phyloP scores from a whole-genome alignment of 2,113 vertebrate genomes.

The Takifugu flavidus region DNA sequence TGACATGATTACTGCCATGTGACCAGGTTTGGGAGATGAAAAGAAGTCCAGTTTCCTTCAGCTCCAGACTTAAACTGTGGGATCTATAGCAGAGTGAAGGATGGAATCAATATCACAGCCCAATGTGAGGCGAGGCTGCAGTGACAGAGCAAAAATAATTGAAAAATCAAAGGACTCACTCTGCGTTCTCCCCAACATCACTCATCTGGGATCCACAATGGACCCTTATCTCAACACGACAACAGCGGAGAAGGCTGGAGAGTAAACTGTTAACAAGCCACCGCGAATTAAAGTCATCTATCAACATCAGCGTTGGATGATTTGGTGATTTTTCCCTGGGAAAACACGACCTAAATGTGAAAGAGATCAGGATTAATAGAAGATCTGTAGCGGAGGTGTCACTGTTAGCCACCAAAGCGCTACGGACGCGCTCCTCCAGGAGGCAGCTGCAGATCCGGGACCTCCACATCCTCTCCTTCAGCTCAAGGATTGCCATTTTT shows the following conservation, averaged over 20 bases:
- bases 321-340: not conserved
- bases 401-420: conserved; percentile 38
- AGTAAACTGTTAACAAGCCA: conserved; percentile 64
- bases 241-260: conserved; percentile 34
- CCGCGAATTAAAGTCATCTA: conserved; percentile 45
- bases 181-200: conserved; percentile 52
- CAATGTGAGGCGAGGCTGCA: conserved; percentile 47
- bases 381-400: conserved; percentile 15
- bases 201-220: conserved; percentile 45
- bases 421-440: conserved; percentile 42
- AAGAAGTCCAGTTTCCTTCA: conserved; percentile 45
- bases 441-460: conserved; percentile 21
- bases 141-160: conserved; percentile 60
- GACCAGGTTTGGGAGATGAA: conserved; percentile 22
- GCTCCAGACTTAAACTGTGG: conserved; percentile 39
- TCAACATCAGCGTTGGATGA: conserved; percentile 17
- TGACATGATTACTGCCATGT: conserved; percentile 28
- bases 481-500: conserved; percentile 1
- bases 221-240: conserved; percentile 59
- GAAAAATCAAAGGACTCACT: conserved; percentile 60
- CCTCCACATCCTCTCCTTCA: conserved; percentile 10
- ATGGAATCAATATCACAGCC: conserved; percentile 60
- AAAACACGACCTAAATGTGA: not conserved
- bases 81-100: conserved; percentile 33
- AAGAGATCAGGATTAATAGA: not conserved